These are phyloP conservation scores for Hystrix cristata DNA, from an alignment of 2,113 vertebrate species.

Conservation along the genomic window DNA sequence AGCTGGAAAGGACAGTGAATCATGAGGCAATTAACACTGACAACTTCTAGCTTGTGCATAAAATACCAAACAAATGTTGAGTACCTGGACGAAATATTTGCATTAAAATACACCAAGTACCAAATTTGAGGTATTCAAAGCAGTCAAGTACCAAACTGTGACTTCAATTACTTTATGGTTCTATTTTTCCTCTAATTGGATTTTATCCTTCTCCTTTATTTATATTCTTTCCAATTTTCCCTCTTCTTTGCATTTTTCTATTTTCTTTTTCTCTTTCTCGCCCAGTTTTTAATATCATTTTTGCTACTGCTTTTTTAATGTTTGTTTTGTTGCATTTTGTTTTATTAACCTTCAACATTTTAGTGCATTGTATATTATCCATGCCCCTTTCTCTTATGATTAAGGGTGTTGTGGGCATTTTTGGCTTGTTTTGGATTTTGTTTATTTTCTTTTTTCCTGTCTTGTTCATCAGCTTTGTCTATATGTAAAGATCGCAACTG, in stretches of 20 bases:
- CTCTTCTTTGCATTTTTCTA: neutral
- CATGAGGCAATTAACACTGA: neutral
- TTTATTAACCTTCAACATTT: neutral
- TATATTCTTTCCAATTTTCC: neutral
- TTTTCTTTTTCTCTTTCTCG: neutral
- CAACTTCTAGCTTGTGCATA: neutral
- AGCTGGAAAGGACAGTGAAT: neutral
- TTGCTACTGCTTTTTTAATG: neutral
- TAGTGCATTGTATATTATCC: neutral
- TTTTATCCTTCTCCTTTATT: neutral
- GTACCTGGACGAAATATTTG: neutral
- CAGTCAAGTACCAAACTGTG: neutral
- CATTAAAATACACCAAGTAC: neutral
- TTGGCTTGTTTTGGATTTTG: neutral
- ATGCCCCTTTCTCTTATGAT: neutral
- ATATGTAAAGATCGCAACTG: neutral
- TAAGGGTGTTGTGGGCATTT: neutral
- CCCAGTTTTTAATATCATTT: neutral
- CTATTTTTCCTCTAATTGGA: neutral
- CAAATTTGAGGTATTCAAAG: neutral
- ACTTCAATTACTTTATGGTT: neutral
- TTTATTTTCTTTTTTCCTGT: neutral
- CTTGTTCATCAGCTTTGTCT: neutral
- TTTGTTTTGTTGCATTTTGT: neutral
- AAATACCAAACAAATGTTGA: neutral